Percentiles rank a stretch among this genome's conserved stretches.
Conservation (phyloP, 2,113 vertebrate species). For the Castor canadensis region DNA sequence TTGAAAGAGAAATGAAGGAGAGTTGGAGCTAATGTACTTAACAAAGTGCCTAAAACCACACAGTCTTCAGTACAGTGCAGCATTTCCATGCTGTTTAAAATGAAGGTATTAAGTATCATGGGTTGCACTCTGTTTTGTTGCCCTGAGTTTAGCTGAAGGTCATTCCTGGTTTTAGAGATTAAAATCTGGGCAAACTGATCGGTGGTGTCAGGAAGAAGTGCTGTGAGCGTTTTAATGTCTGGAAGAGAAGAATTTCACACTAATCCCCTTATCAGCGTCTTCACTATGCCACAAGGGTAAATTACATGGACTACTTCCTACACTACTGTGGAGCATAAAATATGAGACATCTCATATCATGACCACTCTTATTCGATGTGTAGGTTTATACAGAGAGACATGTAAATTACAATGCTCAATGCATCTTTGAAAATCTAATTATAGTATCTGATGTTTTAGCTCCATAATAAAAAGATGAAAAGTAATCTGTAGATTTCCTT, state of each 20-base stretch:
- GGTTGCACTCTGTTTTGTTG: background rate
- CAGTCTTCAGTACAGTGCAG: background rate
- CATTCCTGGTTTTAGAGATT: conserved; percentile 55
- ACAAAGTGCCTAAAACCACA: background rate
- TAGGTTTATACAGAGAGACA: conserved; percentile 43
- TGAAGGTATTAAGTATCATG: background rate
- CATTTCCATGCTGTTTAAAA: background rate
- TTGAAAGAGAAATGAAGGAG: conserved; percentile 45
- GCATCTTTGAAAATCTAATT: conserved; percentile 54
- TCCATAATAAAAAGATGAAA: conserved; percentile 11
- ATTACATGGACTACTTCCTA: background rate
- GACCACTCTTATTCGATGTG: conserved; percentile 1
- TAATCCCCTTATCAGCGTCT: conserved; percentile 16
- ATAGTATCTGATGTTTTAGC: background rate
- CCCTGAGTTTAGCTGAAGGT: conserved; percentile 52
- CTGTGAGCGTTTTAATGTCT: background rate
- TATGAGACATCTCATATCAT: background rate
- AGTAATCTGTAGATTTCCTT: conserved; percentile 3
- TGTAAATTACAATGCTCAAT: conserved; percentile 11
- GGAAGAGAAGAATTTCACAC: background rate
- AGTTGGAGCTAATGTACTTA: background rate
- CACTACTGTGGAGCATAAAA: background rate
- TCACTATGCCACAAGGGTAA: conserved; percentile 35
- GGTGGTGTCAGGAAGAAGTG: background rate
- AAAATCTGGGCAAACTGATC: conserved; percentile 32